Evolutionary conservation across 2,113 vertebrate genomes (phyloP), one percentile per base, ranked within the genome.

Genomic region (Okapia johnstoni): DNA sequence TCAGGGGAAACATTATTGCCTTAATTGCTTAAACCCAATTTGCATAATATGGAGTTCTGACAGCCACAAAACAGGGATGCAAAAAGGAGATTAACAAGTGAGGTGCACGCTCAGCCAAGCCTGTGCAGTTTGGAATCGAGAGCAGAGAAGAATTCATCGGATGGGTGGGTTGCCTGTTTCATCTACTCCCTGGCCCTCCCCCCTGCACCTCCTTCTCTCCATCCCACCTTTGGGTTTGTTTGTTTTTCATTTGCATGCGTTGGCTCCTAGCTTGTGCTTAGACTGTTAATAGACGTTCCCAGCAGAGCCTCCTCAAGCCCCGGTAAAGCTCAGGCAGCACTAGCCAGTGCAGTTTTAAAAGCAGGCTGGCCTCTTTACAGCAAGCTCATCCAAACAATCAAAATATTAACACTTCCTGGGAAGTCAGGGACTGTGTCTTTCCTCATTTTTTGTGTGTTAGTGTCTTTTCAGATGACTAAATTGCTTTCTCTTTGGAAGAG

Each of bases 1-100:
- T 99, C 98, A 99, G 99, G 98, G 98, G 97, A 99, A 99, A 98
- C 98, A 98, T 98, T 99, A 99, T 98, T 97, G 98, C 98, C 98
- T 98, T 99, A 99, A 99, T 99, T 99, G 99, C 99, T 99, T 99
- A 98, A 98, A 98, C 98, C 96, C 90, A 98, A 99, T 99, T 99
- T 98, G 91, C 99, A 99, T 99, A 99, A 98, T 98, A 98, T 28
- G 8, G 97, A 33, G n/a, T 98, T 98, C 98, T 99, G 98, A 99
- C 98, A 99, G 98, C 97, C 98, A 98, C 98, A 98, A 98, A 99
- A 98, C 98, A 97, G 97, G 98, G 98, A 99, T 98, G 98, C 98
- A 99, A 98, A 98, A 97, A 94, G 90, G 98, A 99, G 99, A 99
- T 99, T 99, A 99, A 98, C 98, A 98, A 98, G 97, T 33, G 50